Conservation (phyloP, 2,888 invertebrate species). For the Polydrusus cervinus region DNA sequence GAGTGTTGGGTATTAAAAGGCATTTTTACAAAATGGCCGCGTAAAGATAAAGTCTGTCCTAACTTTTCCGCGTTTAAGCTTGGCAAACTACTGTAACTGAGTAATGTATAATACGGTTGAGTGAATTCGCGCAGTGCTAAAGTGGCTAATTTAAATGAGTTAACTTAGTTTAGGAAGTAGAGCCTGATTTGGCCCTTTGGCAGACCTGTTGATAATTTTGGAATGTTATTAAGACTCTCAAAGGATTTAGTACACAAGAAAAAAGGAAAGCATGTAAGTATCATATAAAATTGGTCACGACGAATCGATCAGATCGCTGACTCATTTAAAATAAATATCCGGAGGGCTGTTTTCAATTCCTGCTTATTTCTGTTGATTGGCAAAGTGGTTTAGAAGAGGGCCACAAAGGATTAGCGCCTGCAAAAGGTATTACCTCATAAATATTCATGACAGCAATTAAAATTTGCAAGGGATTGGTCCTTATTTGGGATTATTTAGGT, state of each 20-base stretch:
- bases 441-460: slow-evolving; percentile 49
- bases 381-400: slow-evolving; percentile 38
- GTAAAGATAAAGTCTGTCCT: not conserved
- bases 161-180: not conserved
- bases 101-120: not conserved
- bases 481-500: slow-evolving; percentile 15
- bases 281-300: too few species aligned
- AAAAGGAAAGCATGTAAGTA: not conserved
- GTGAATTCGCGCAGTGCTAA: too few species aligned
- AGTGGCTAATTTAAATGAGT: slow-evolving; percentile 10
- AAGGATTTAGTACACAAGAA: not conserved
- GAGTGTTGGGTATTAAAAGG: too few species aligned
- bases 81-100: not conserved
- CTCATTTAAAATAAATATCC: not conserved
- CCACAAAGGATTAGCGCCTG: slow-evolving; percentile 36
- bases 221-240: not conserved
- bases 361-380: slow-evolving; percentile 31
- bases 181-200: not conserved
- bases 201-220: slow-evolving; percentile 11
- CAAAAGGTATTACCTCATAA: slow-evolving; percentile 44
- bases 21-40: too few species aligned
- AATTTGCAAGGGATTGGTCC: slow-evolving; percentile 36
- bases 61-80: not conserved
- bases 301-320: too few species aligned
- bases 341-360: not conserved